Evolutionary conservation across 2,888 invertebrate species (phyloP), one percentile per base, ranked within the genome.

Genomic region (Latrodectus hesperus): DNA sequence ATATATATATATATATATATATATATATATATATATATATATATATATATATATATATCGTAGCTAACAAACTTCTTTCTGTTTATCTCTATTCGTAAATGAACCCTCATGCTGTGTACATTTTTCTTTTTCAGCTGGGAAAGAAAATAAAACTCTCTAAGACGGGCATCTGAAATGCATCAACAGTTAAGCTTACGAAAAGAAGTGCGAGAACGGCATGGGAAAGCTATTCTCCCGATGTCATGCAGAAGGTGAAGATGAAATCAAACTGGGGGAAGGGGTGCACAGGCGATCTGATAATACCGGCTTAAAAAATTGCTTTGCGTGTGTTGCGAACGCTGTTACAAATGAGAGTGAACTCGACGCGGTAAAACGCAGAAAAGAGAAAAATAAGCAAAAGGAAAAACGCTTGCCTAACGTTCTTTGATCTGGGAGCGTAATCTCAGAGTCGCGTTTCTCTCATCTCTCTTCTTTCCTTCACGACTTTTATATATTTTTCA

Each of bases 191-290:
- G 55, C 2, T 26, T 70, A 12, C 70, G 22, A 70, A 70, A 22
- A 22, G 22, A 38, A 26, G 38, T 70, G 22, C n/a, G 17, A 3
- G 22, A 70, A 10, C 9, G 8, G 38, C 26, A 26, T 14, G 38
- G 70, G 38, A 10, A 70, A 70, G 14, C 60, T 38, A 38, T 60
- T 52, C 17, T 2, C 52, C n/a, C 22, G 52, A 73, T 12, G 73
- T 49, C n/a, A n/a, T 73, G 16, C 52, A 17, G 49, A 51, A 12
- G 73, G 53, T n/a, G 52, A 16, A 17, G 73, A 73, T 73, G 52
- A 73, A 73, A 73, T 73, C 73, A 17, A 73, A 52, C n/a, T 53
- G 17, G 53, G 52, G 17, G 11, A 73, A 52, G n/a, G n/a, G 73
- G 9, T 17, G 73, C 60, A n/a, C 16, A 12, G 22, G 11, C 8